Base-by-base conservation (phyloP, 2,797 vertebrate genomes). In the Choloepus didactylus region DNA sequence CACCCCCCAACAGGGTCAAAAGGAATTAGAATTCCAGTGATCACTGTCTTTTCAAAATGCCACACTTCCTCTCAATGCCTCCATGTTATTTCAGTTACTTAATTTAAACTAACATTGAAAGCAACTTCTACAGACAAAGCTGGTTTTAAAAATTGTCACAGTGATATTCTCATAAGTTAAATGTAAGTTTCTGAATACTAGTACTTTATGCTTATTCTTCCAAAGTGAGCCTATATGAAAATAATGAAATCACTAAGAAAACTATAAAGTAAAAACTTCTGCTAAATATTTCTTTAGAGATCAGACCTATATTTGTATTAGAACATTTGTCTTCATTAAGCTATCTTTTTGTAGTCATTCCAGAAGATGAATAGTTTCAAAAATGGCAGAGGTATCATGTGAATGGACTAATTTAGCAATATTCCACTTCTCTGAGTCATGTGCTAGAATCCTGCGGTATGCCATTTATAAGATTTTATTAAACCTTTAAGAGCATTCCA, bases 401-500 rank as follows among this genome's bases (percentile, higher is more conserved):
- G 96, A 96, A 96, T 72, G 70, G 76, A 95, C 0, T 0, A 85
- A 96, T 38, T 91, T 93, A 88, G 96, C 94, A 96, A 91, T 95
- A 94, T 89, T 96, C 86, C 95, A 87, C 93, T 98, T 77, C 86
- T 94, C 89, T 96, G 96, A 93, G 72, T 96, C 87, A 96, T 9
- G 93, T 69, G 2, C 38, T 54, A 96, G 46, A 79, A 82, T 94
- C 85, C 76, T 93, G 89, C 62, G 97, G 18, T 73, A 31, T 89
- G 56, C 51, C 96, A 93, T 97, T 96, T 96, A 95, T 85, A 89
- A 96, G 75, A 92, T 85, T 97, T 96, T 97, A 97, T 93, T 95
- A 98, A 97, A 96, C 15, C 11, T 97, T 95, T 95, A 94, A 97
- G 93, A 91, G 66, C 49, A 95, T 95, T 97, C 85, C 95, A 95